Percentiles rank a stretch among this genome's conserved stretches.
These are phyloP conservation scores for Diplazon laetatorius DNA, from an alignment of 2,888 invertebrate genomes.

Conservation along the genomic window DNA sequence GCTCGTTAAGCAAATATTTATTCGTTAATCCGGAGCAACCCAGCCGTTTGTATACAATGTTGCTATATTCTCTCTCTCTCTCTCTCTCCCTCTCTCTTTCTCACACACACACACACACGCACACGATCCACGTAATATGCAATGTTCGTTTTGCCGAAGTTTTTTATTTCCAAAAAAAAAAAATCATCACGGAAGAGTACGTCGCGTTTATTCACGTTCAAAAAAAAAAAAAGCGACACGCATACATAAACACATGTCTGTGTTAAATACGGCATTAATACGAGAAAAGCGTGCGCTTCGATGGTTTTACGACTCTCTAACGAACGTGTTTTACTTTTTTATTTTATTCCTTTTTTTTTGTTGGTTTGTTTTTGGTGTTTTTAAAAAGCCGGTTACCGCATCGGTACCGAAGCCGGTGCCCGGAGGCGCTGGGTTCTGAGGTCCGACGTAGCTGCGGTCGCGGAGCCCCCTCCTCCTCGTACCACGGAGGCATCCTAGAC, in stretches of 20 bases:
- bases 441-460: slow-evolving; percentile 44
- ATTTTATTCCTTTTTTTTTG: no score
- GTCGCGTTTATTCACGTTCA: background rate
- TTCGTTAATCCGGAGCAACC: slow-evolving; percentile 43
- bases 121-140: background rate
- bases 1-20: slow-evolving; percentile 61
- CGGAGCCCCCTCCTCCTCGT: slow-evolving; percentile 48
- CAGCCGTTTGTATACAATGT: slow-evolving; percentile 7
- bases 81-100: background rate
- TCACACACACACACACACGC: background rate
- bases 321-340: slow-evolving; percentile 38
- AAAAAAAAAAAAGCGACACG: slow-evolving; percentile 7
- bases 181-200: background rate
- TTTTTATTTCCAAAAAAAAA: slow-evolving; percentile 3
- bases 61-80: slow-evolving; percentile 1
- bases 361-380: slow-evolving; percentile 31
- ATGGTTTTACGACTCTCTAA: slow-evolving; percentile 63
- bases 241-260: slow-evolving; percentile 15
- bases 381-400: slow-evolving; percentile 12
- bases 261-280: slow-evolving; percentile 14
- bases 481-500: slow-evolving; percentile 62
- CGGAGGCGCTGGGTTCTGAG: slow-evolving; percentile 3
- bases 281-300: slow-evolving; percentile 21
- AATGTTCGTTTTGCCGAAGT: slow-evolving; percentile 12
- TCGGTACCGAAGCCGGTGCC: background rate